Conservation (phyloP, 1,140 invertebrate species). For the Belonocnema kinseyi region DNA sequence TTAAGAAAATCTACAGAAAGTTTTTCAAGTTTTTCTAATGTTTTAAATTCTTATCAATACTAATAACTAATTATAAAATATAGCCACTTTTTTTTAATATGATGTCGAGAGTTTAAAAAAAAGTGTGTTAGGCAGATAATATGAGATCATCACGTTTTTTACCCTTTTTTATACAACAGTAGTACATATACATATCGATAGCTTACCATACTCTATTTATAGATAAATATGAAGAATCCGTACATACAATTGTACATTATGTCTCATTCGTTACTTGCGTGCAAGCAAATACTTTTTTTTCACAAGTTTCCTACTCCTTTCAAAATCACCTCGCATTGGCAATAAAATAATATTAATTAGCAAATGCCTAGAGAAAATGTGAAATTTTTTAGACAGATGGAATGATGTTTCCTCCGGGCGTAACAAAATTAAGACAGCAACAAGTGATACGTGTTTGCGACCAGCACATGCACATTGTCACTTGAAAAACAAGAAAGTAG, state of each 20-base stretch:
- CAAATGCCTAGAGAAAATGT: conserved; percentile 27
- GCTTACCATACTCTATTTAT: conserved; percentile 43
- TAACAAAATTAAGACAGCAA: conserved; percentile 15
- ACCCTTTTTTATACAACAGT: conserved; percentile 50
- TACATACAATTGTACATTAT: conserved; percentile 42
- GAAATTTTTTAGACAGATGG: conserved; percentile 47
- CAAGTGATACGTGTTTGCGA: conserved; percentile 26
- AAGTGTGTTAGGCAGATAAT: too few relatives aligned
- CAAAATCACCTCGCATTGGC: conserved; percentile 30
- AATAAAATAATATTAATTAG: conserved; percentile 19
- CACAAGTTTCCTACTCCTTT: conserved; percentile 35
- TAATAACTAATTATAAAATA: too few relatives aligned
- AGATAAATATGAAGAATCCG: conserved; percentile 33
- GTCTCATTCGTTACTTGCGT: conserved; percentile 42
- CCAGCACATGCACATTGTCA: conserved; percentile 32
- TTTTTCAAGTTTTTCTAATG: too few relatives aligned
- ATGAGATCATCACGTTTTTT: neutral
- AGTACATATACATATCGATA: conserved; percentile 44
- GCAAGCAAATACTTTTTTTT: neutral
- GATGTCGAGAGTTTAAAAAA: too few relatives aligned
- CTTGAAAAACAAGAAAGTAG: conserved; percentile 14
- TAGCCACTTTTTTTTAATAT: too few relatives aligned
- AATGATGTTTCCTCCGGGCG: conserved; percentile 39
- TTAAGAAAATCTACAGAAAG: too few relatives aligned
- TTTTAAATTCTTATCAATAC: too few relatives aligned